A percentile compares a stretch with the other conserved stretches of the same genome.
Conservation (phyloP, 2,888 invertebrate genomes). For the Marronus borbonicus region DNA sequence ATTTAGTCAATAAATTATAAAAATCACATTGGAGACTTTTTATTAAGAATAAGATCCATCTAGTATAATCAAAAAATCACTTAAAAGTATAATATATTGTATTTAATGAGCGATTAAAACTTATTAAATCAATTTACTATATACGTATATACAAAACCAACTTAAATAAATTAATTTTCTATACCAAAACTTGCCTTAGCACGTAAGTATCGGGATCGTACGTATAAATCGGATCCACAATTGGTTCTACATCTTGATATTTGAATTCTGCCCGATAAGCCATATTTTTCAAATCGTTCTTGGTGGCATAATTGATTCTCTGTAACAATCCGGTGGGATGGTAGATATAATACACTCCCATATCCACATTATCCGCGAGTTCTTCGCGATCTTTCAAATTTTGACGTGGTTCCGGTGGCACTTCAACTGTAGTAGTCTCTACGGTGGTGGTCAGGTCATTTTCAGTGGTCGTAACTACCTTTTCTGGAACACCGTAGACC, state of each 20-base stretch:
- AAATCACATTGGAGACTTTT: too few species aligned
- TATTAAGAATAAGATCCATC: too few species aligned
- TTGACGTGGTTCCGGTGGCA: conserved; percentile 40
- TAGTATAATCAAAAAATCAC: too few species aligned
- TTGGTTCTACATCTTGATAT: conserved; percentile 77
- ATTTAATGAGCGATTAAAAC: too few species aligned
- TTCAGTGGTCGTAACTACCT: conserved; percentile 68
- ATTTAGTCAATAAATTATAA: too few species aligned
- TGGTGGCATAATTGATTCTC: conserved; percentile 75
- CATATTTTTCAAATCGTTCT: conserved; percentile 74
- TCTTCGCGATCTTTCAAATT: conserved; percentile 49
- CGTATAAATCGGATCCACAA: conserved; percentile 77
- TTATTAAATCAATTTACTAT: too few species aligned
- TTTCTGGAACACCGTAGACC: neutral
- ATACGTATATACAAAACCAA: too few species aligned
- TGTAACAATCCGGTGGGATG: conserved; percentile 78
- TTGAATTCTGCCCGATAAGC: conserved; percentile 77
- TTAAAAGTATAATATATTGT: too few species aligned
- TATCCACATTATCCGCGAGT: conserved; percentile 58
- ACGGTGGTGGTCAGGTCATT: conserved; percentile 47
- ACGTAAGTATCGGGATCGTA: conserved; percentile 65
- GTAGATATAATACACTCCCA: conserved; percentile 78
- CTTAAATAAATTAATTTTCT: neutral
- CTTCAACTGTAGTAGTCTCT: conserved; percentile 53
- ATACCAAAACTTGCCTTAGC: conserved; percentile 53